phyloP scores from a whole-genome alignment of 2,797 vertebrate species.

The Xiphophorus birchmanni region DNA sequence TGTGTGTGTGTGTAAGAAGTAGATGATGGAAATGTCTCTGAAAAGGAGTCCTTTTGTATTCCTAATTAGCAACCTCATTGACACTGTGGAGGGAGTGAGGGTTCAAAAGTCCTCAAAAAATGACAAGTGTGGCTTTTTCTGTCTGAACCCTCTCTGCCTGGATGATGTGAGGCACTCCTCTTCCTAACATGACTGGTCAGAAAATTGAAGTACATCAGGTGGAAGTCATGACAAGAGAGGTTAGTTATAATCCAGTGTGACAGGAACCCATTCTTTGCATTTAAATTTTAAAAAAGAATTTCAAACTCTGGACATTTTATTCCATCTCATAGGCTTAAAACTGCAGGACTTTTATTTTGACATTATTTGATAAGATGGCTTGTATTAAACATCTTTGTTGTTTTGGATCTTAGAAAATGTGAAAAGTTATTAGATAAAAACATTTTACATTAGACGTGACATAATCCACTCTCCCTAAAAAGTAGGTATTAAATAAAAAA shows the following conservation, averaged over 20 bases:
- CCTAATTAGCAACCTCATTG: conserved; percentile 51
- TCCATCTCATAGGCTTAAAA: background rate
- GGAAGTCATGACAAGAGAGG: conserved; percentile 24
- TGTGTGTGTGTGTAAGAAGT: conserved; percentile 4
- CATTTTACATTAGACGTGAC: background rate
- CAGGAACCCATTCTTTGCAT: background rate
- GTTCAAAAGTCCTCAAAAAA: conserved; percentile 43
- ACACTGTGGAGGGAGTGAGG: conserved; percentile 40
- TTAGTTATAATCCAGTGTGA: background rate
- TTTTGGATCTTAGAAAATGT: background rate
- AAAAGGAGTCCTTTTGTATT: conserved; percentile 54
- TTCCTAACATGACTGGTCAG: conserved; percentile 12
- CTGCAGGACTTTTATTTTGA: background rate
- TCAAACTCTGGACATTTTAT: background rate
- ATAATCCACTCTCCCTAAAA: background rate
- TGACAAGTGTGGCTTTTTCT: conserved; percentile 37
- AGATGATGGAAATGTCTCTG: conserved; percentile 32
- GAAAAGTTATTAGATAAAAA: background rate
- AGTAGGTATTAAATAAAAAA: background rate
- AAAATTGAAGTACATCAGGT: conserved; percentile 35
- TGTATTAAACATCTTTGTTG: background rate
- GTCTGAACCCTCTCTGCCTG: conserved; percentile 29
- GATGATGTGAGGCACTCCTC: conserved; percentile 28
- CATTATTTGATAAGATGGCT: background rate
- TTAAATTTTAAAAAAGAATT: background rate